Evolutionary conservation across 2,113 vertebrate species (phyloP).

Genomic region (Platanista minor): DNA sequence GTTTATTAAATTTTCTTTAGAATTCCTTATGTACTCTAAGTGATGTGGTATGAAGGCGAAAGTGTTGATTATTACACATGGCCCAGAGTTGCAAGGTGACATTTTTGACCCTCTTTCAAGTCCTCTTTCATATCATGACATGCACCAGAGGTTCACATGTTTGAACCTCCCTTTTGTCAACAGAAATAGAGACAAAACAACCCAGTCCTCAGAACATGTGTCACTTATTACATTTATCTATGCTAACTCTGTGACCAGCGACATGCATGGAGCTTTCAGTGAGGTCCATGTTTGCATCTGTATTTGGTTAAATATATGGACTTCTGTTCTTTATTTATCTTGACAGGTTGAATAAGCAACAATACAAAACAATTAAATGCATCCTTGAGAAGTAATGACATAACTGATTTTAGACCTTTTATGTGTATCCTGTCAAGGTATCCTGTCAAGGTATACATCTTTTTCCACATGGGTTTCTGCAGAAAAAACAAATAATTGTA

Average conservation of each 20-base stretch:
- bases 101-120: not conserved
- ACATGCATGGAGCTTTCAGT: not conserved
- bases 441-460: not conserved
- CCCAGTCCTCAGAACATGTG: not conserved
- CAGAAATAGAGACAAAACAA: not conserved
- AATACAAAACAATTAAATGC: slow-evolving; percentile 35
- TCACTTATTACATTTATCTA: not conserved
- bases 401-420: not conserved
- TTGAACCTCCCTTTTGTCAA: not conserved
- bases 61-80: not conserved
- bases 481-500: not conserved
- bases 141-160: not conserved
- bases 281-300: not conserved
- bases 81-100: not conserved
- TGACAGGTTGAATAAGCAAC: slow-evolving; percentile 14
- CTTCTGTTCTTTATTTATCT: slow-evolving; percentile 40
- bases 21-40: not conserved
- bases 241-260: not conserved
- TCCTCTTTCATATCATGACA: not conserved
- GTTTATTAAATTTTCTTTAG: not conserved
- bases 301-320: slow-evolving; percentile 16
- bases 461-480: not conserved
- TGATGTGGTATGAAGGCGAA: not conserved
- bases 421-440: not conserved
- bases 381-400: not conserved